Evolutionary conservation across 35 echinoderm and acorn worm genomes (phyloP).

Genomic region (Amphiura filiformis): DNA sequence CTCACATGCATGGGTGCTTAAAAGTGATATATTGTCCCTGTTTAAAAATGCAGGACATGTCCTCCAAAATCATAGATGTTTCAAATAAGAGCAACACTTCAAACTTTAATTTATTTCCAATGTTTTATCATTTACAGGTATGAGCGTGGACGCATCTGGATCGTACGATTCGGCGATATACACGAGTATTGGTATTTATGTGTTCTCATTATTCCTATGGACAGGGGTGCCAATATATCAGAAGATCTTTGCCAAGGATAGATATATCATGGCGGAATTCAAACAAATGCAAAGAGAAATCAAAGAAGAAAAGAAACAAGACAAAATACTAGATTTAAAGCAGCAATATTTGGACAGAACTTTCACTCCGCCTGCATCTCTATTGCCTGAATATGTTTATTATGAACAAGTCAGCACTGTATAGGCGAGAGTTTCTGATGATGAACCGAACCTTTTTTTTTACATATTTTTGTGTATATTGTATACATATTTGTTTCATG

Average conservation of each 20-base stretch:
- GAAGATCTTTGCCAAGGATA: slow-evolving; percentile 56
- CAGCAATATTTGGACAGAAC: background rate
- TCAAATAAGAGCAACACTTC: no score
- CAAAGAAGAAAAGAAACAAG: background rate
- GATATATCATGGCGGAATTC: slow-evolving; percentile 65
- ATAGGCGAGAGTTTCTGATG: no score
- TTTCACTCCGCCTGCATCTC: background rate
- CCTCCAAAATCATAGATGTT: no score
- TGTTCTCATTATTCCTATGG: slow-evolving; percentile 51
- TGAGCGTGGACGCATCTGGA: slow-evolving; percentile 76
- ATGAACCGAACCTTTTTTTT: no score
- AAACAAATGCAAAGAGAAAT: background rate
- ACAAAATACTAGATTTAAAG: background rate
- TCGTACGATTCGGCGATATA: slow-evolving; percentile 79
- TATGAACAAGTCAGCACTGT: background rate
- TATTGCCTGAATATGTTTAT: background rate
- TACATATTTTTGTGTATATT: no score
- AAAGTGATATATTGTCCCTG: no score
- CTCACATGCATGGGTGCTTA: no score
- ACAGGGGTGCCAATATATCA: slow-evolving; percentile 70
- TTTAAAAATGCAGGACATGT: no score
- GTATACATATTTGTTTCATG: no score
- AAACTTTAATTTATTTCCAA: no score
- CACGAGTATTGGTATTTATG: slow-evolving; percentile 69
- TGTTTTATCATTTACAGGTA: slow-evolving; percentile 56